phyloP scores from a whole-genome alignment of 2,113 vertebrate genomes.

The Campylomormyrus tamandua region DNA sequence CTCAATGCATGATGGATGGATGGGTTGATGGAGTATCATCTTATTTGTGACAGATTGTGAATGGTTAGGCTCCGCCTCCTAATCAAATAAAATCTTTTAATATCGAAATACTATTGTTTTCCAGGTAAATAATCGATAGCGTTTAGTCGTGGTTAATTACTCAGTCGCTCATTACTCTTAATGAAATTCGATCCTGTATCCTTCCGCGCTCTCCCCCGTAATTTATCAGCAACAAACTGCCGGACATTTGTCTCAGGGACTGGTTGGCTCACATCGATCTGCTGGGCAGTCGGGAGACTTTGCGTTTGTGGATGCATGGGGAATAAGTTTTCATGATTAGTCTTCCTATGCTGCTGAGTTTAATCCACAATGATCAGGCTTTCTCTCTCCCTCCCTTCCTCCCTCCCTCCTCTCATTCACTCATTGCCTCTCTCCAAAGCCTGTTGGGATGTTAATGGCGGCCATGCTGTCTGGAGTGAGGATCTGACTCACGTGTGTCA shows the following conservation, averaged over 20 bases:
- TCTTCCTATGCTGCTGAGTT: background rate
- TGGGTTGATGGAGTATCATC: background rate
- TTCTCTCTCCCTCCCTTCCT: background rate
- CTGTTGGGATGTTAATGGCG: background rate
- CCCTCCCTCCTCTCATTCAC: background rate
- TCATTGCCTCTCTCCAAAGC: background rate
- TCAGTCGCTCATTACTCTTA: conserved; percentile 34
- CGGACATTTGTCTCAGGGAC: conserved; percentile 4
- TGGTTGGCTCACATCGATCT: background rate
- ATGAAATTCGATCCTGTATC: conserved; percentile 32
- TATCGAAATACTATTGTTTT: conserved; percentile 21
- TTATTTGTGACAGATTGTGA: background rate
- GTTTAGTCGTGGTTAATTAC: conserved; percentile 33
- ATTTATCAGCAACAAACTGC: conserved; percentile 1
- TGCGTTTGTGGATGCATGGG: background rate
- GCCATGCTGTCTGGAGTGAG: background rate
- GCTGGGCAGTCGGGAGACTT: conserved; percentile 1
- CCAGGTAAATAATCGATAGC: conserved; percentile 19
- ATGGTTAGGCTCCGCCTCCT: background rate
- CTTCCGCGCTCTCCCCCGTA: background rate
- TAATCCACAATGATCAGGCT: background rate
- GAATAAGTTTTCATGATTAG: background rate
- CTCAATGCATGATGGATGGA: background rate
- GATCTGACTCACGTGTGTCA: background rate
- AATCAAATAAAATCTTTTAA: conserved; percentile 29